Conservation (phyloP, 2,888 invertebrate species). For the Hermodice carunculata region DNA sequence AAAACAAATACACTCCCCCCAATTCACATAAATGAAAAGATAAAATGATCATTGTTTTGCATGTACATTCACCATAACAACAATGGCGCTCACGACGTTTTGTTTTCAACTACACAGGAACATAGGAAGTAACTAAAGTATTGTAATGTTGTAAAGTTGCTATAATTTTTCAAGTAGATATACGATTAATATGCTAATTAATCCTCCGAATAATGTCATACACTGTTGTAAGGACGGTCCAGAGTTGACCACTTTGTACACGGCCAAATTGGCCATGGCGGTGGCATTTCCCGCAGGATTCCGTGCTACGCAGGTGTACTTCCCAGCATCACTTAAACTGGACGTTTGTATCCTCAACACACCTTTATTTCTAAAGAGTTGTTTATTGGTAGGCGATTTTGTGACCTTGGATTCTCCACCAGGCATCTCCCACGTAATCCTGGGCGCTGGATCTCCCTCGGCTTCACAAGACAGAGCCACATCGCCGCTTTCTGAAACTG, state of each 20-base stretch:
- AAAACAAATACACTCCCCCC: too few species aligned
- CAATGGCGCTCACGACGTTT: too few species aligned
- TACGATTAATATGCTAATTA: too few species aligned
- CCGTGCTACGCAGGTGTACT: conserved; percentile 25
- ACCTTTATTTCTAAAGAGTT: conserved; percentile 2
- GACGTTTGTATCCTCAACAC: conserved; percentile 9
- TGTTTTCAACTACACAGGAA: too few species aligned
- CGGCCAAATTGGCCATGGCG: conserved; percentile 12
- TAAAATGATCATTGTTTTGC: too few species aligned
- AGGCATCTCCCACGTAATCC: conserved; percentile 22
- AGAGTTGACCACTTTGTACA: conserved; percentile 11
- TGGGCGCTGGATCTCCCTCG: conserved; percentile 31
- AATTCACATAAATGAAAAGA: too few species aligned
- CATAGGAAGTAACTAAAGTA: too few species aligned
- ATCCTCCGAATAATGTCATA: too few species aligned
- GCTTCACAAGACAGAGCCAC: conserved; percentile 22
- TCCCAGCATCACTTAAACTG: conserved; percentile 10
- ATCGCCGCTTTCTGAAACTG: conserved; percentile 2
- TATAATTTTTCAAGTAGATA: too few species aligned
- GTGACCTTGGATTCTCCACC: conserved; percentile 8
- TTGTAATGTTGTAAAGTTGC: too few species aligned
- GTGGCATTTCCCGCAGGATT: conserved; percentile 30
- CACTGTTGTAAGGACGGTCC: too few species aligned
- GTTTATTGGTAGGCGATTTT: conserved; percentile 10
- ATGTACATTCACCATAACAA: too few species aligned